Evolutionary conservation across 2,797 vertebrate genomes (phyloP).

Genomic region (Sarcoramphus papa): DNA sequence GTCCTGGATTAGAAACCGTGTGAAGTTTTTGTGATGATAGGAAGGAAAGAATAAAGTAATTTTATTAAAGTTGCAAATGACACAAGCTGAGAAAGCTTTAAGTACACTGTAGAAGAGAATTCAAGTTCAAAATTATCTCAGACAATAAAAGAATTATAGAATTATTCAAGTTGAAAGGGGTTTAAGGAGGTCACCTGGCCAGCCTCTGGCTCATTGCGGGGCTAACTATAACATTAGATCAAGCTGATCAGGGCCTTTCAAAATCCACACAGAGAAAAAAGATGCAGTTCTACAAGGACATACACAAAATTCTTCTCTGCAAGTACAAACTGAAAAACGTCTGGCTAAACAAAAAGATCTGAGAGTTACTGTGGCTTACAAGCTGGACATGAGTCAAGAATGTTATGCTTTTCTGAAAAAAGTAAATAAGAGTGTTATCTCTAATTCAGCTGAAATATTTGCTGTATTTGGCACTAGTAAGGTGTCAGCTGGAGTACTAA

Average conservation of each 20-base stretch:
- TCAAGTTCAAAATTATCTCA: neutral
- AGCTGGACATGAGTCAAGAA: slow-evolving; percentile 24
- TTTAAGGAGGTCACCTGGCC: neutral
- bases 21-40: neutral
- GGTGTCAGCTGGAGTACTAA: slow-evolving; percentile 4
- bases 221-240: neutral
- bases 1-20: neutral
- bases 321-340: neutral
- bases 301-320: neutral
- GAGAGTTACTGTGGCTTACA: neutral
- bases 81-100: neutral
- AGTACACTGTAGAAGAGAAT: neutral
- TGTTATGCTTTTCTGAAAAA: slow-evolving; percentile 7
- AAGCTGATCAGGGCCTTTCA: neutral
- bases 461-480: slow-evolving; percentile 21
- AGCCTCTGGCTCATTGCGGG: neutral
- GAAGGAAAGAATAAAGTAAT: neutral
- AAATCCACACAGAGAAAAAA: neutral
- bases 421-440: slow-evolving; percentile 17
- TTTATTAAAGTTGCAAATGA: neutral
- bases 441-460: slow-evolving; percentile 46
- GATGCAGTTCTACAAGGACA: neutral
- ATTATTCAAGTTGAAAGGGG: neutral
- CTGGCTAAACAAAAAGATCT: slow-evolving; percentile 1
- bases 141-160: neutral